Evolutionary conservation across 2,113 vertebrate species (phyloP).

Genomic region (Mixornis gularis): DNA sequence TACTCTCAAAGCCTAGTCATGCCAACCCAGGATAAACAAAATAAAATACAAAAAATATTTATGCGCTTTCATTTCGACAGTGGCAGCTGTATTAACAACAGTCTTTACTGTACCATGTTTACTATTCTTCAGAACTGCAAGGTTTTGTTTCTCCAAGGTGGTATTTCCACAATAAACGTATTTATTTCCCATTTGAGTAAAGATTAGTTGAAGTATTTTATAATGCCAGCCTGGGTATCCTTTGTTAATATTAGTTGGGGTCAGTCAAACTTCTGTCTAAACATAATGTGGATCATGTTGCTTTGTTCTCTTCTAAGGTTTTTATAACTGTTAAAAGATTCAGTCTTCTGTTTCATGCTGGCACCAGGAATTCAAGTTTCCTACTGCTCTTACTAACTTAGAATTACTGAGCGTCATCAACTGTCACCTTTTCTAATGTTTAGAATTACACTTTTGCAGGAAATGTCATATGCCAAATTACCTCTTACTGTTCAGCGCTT

Average conservation of each 20-base stretch:
- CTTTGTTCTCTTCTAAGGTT: background rate
- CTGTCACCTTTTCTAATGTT: background rate
- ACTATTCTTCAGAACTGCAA: background rate
- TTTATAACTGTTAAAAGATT: background rate
- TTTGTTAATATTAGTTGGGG: background rate
- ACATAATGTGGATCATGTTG: background rate
- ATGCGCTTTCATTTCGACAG: background rate
- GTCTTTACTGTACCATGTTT: background rate
- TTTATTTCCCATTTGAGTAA: background rate
- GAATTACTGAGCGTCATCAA: background rate
- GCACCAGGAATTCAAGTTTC: background rate
- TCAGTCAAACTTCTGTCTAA: background rate
- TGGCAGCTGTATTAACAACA: background rate
- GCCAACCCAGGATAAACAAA: background rate
- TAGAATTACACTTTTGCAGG: background rate
- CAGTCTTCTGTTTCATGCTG: background rate
- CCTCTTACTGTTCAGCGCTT: background rate
- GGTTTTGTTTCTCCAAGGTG: background rate
- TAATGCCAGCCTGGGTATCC: background rate
- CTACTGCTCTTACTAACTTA: background rate
- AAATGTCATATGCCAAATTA: background rate
- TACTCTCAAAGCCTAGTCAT: background rate
- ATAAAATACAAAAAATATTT: background rate
- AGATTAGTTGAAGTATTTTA: background rate
- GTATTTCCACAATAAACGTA: background rate